phyloP scores from a whole-genome alignment of 2,113 vertebrate species.

The Nycticorax nycticorax region DNA sequence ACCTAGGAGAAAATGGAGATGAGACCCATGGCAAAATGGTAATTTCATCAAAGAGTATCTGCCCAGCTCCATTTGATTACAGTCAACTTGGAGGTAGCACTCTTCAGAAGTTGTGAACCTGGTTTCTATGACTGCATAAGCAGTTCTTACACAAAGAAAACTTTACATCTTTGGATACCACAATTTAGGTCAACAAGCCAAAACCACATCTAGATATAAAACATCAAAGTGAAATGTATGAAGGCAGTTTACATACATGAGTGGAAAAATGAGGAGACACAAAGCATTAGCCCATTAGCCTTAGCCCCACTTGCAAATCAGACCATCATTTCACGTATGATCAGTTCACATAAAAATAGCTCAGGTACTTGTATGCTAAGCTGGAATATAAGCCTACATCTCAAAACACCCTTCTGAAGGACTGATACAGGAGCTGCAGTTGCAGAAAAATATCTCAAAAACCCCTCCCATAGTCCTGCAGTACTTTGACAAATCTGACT shows the following conservation, averaged over 20 bases:
- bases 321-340: accelerated
- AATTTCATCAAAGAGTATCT: background rate
- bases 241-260: background rate
- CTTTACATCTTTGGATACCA: background rate
- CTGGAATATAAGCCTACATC: background rate
- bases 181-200: background rate
- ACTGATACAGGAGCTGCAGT: background rate
- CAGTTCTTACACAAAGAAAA: background rate
- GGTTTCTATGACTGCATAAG: background rate
- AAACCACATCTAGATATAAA: background rate
- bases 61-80: background rate
- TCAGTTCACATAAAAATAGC: background rate
- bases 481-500: background rate
- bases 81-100: background rate
- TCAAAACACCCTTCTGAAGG: background rate
- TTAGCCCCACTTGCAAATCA: background rate
- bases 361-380: background rate
- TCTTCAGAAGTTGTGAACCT: background rate
- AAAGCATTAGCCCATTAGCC: background rate
- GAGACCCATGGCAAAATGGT: background rate
- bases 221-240: background rate
- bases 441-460: background rate
- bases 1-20: background rate
- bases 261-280: background rate
- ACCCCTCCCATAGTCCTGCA: background rate